Percentiles rank a stretch among this genome's conserved stretches.
phyloP scores from a whole-genome alignment of 1,140 invertebrate species.

The Triops longicaudatus region DNA sequence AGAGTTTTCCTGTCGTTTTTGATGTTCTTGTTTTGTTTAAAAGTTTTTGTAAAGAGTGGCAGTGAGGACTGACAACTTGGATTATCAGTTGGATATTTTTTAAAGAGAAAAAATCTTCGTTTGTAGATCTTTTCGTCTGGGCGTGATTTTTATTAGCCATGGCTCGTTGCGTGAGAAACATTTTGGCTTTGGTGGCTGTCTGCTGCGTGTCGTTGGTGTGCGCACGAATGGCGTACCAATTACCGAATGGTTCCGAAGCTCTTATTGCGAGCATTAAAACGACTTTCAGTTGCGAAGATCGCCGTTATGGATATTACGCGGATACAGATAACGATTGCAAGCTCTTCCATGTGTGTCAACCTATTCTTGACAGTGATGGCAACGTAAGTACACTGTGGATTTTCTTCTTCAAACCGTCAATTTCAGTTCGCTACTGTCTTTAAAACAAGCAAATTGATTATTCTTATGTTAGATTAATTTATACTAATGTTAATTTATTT shows the following conservation, averaged over 20 bases:
- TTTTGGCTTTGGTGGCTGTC: slow-evolving; percentile 18
- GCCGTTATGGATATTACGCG: slow-evolving; percentile 39
- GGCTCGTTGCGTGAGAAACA: slow-evolving; percentile 1
- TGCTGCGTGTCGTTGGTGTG: neutral
- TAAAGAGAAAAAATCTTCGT: neutral
- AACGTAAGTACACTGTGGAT: slow-evolving; percentile 11
- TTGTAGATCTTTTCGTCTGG: neutral
- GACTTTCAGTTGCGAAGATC: slow-evolving; percentile 36
- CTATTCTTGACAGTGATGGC: slow-evolving; percentile 32
- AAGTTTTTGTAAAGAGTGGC: too few species aligned
- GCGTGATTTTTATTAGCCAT: neutral
- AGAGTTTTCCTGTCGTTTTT: too few species aligned
- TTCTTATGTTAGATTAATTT: too few species aligned
- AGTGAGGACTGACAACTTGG: too few species aligned
- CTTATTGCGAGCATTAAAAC: slow-evolving; percentile 32
- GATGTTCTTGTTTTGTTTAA: too few species aligned
- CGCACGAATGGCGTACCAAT: slow-evolving; percentile 30
- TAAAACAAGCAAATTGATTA: too few species aligned
- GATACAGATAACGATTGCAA: slow-evolving; percentile 39
- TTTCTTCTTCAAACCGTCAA: too few species aligned
- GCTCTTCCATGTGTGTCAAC: slow-evolving; percentile 40
- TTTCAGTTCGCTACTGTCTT: too few species aligned
- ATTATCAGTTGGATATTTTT: neutral
- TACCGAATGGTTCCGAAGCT: slow-evolving; percentile 34
- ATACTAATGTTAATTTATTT: too few species aligned